Percentiles rank a stretch among this genome's conserved stretches.
phyloP scores from a whole-genome alignment of 2,888 invertebrate genomes.

The Hirtodrosophila duncani region DNA sequence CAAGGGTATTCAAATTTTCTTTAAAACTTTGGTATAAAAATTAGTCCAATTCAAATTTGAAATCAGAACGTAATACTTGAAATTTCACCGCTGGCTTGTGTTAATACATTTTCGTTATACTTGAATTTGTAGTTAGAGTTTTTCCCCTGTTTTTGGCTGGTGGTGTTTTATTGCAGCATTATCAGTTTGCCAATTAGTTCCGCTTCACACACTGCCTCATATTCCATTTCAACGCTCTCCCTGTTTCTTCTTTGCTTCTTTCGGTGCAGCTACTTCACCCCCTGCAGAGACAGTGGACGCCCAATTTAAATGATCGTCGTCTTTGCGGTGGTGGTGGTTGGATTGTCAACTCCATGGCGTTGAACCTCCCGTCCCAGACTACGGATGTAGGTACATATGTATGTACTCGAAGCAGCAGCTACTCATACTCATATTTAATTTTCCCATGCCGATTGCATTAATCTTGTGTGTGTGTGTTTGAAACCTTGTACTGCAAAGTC shows the following conservation, averaged over 20 bases:
- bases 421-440: slow-evolving; percentile 54
- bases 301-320: background rate
- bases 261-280: background rate
- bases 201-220: slow-evolving; percentile 28
- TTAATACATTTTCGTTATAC: too few relatives aligned
- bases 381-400: slow-evolving; percentile 1
- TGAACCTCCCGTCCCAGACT: slow-evolving; percentile 15
- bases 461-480: slow-evolving; percentile 32
- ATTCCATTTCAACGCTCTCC: slow-evolving; percentile 4
- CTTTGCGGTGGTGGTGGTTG: slow-evolving; percentile 17
- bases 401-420: slow-evolving; percentile 16
- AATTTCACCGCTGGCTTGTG: too few relatives aligned
- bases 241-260: slow-evolving; percentile 9
- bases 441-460: slow-evolving; percentile 61
- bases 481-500: slow-evolving; percentile 39
- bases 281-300: slow-evolving; percentile 1
- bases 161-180: slow-evolving; percentile 10
- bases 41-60: too few relatives aligned
- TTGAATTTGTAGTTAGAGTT: too few relatives aligned
- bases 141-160: background rate
- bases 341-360: slow-evolving; percentile 6
- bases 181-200: slow-evolving; percentile 39
- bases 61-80: too few relatives aligned
- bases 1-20: too few relatives aligned
- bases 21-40: too few relatives aligned